Evolutionary conservation across 2,113 vertebrate genomes (phyloP).

Genomic region (Mesitornis unicolor): DNA sequence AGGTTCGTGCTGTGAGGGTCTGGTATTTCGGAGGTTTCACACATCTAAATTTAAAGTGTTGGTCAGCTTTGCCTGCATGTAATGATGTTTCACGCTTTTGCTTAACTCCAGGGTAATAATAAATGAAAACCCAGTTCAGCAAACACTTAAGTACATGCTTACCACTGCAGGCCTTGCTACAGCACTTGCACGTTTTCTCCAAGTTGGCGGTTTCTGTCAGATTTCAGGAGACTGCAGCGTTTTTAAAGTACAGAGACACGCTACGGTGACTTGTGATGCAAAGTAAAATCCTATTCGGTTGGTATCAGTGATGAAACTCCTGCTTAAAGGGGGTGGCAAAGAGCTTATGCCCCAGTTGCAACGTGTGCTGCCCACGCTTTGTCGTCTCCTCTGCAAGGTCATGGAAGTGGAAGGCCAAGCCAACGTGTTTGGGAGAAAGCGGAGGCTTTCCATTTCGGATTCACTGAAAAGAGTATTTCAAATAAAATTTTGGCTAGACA

Average conservation of each 20-base stretch:
- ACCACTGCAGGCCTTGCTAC: neutral
- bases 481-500: constrained; percentile 40
- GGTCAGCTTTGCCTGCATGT: rapidly evolving
- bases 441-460: neutral
- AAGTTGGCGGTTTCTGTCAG: neutral
- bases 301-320: neutral
- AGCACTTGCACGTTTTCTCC: neutral
- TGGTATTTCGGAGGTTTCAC: neutral
- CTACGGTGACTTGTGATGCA: neutral
- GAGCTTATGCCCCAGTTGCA: rapidly evolving
- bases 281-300: neutral
- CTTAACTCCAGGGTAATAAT: neutral
- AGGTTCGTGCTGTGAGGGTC: neutral
- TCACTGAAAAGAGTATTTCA: neutral
- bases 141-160: neutral
- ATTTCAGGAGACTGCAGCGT: neutral
- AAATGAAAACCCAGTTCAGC: neutral
- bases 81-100: neutral
- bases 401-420: neutral
- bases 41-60: neutral
- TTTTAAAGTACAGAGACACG: neutral
- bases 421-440: neutral
- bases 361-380: neutral
- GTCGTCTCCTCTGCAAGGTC: neutral
- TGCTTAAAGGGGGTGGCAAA: neutral